Evolutionary conservation across 2,113 vertebrate species (phyloP).

Genomic region (Channa argus): DNA sequence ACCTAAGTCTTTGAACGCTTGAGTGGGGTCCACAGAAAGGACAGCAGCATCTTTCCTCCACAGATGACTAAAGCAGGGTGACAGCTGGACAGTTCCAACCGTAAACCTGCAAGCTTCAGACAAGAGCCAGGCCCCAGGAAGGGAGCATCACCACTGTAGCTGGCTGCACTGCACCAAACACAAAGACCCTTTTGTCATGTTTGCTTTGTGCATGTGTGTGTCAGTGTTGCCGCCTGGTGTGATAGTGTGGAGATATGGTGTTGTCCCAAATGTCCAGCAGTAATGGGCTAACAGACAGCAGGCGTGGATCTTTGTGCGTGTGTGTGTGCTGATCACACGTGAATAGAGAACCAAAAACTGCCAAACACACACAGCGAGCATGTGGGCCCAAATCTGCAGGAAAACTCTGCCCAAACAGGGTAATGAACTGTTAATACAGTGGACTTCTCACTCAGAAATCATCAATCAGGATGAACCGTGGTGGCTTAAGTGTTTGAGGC

Average conservation of each 20-base stretch:
- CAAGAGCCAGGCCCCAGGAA: slow-evolving; percentile 23
- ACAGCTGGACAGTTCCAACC: background rate
- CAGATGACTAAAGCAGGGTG: background rate
- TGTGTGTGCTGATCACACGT: slow-evolving; percentile 5
- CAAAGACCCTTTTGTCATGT: slow-evolving; percentile 71
- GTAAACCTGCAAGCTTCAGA: slow-evolving; percentile 29
- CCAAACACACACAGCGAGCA: slow-evolving; percentile 14
- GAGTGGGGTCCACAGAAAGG: background rate
- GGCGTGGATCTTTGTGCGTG: slow-evolving; percentile 2
- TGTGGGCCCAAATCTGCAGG: slow-evolving; percentile 3
- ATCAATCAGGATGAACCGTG: background rate
- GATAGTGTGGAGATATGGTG: slow-evolving; percentile 35
- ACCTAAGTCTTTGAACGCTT: background rate
- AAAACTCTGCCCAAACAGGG: slow-evolving; percentile 19
- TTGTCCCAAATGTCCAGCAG: slow-evolving; percentile 43
- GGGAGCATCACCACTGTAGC: slow-evolving; percentile 25
- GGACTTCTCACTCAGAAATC: background rate
- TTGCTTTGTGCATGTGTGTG: slow-evolving; percentile 25
- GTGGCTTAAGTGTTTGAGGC: background rate
- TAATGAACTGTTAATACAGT: slow-evolving; percentile 14
- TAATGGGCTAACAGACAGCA: slow-evolving; percentile 28
- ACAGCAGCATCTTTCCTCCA: slow-evolving; percentile 10
- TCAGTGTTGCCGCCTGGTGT: slow-evolving; percentile 32
- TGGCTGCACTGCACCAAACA: slow-evolving; percentile 46
- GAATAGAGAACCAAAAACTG: slow-evolving; percentile 28